Evolutionary conservation across 2,113 vertebrate genomes (phyloP), one percentile per base, ranked within the genome.

Genomic region (Aegotheles bennettii): DNA sequence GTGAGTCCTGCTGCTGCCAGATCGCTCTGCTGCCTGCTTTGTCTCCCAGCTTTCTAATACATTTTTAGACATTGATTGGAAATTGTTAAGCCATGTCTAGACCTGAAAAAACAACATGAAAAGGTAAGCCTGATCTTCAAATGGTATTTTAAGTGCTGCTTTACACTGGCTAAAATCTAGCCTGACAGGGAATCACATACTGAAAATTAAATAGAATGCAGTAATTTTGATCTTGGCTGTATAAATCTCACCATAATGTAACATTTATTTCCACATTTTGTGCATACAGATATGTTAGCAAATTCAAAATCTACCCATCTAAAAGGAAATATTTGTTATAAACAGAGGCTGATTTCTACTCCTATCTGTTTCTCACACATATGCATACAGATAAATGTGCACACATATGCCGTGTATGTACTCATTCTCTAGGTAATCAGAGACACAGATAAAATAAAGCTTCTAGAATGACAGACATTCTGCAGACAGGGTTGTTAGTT

Each of bases 401-500:
- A 90, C 89, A 74, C 31, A 77, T 90, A 91, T 12, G 65, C 50
- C 13, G 23, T 85, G 42, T 91, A 94, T 90, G 95, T 95, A 79
- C 95, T 96, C 97, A 96, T 98, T 98, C 97, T 97, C 96, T 97
- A 87, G 96, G 96, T 96, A 97, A 98, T 98, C 98, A 95, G 97
- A 98, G 97, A 97, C 90, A 84, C 93, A 93, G 97, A 96, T 97
- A 98, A 98, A 98, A 98, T 89, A 98, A 97, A 98, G 97, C 97
- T 97, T 95, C 94, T 84, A 57, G 82, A 97, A 93, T 99, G 99
- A 99, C 94, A 97, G 99, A 98, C 98, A 98, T 97, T 97, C 90
- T 93, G 98, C 98, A 98, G 99, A 99, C 99, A 99, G 98, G 98
- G 96, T 98, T 99, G 98, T 99, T 99, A 98, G 98, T 99, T 99